Evolutionary conservation across 2,797 vertebrate species (phyloP).

Genomic region (Aplochiton taeniatus): DNA sequence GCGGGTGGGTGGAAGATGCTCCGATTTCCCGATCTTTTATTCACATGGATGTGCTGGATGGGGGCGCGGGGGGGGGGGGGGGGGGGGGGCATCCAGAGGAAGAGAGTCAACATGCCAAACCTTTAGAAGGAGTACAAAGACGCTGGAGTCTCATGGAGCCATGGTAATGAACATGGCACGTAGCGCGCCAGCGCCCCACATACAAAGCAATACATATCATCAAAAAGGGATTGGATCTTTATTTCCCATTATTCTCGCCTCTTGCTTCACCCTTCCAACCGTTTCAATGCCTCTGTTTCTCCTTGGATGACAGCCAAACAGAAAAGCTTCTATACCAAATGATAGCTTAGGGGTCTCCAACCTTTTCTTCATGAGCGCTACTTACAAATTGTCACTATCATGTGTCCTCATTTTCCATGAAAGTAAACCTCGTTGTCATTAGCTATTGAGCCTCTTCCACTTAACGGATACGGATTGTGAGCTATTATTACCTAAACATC

Average conservation of each 20-base stretch:
- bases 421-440: too few relatives aligned
- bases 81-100: neutral
- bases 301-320: conserved; percentile 12
- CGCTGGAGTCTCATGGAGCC: conserved; percentile 24
- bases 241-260: neutral
- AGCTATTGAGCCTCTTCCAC: too few relatives aligned
- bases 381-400: too few relatives aligned
- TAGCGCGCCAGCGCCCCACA: conserved; percentile 24
- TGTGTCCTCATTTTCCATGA: too few relatives aligned
- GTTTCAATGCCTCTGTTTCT: conserved; percentile 15
- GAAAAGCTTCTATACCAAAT: conserved; percentile 2
- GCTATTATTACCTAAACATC: too few relatives aligned
- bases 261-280: conserved; percentile 18
- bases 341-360: neutral
- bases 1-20: conserved; percentile 4
- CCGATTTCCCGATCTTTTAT: conserved; percentile 20
- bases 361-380: too few relatives aligned
- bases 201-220: conserved; percentile 5
- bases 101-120: neutral
- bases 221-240: neutral
- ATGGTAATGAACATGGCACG: conserved; percentile 44
- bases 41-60: neutral
- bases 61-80: conserved; percentile 17
- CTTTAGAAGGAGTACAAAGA: conserved; percentile 25
- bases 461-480: too few relatives aligned